Evolutionary conservation across 2,888 invertebrate genomes (phyloP).

Genomic region (Diaperis boleti): DNA sequence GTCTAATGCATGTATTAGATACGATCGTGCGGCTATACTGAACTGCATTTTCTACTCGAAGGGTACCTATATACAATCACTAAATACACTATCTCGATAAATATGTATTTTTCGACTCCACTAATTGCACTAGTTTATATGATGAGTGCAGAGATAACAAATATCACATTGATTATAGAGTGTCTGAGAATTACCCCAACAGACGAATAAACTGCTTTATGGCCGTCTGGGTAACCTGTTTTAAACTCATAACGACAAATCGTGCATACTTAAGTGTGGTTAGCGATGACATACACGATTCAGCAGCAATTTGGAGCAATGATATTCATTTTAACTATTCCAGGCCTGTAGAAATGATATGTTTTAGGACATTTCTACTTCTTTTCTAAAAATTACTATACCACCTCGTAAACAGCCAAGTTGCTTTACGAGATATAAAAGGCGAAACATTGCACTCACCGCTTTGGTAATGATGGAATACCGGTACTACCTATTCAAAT

Average conservation of each 20-base stretch:
- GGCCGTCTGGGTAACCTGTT: conserved; percentile 33
- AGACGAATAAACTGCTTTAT: conserved; percentile 29
- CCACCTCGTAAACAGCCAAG: no score
- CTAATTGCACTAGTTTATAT: conserved; percentile 12
- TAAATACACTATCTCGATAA: not conserved
- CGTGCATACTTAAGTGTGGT: not conserved
- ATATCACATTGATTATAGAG: conserved; percentile 1
- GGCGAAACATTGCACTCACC: no score
- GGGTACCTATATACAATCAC: no score
- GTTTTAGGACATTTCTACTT: conserved; percentile 30
- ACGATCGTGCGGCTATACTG: not conserved
- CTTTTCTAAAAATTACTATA: no score
- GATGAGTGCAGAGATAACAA: not conserved
- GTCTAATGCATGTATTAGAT: not conserved
- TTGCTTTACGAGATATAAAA: no score
- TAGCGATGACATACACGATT: conserved; percentile 10
- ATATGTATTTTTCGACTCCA: no score
- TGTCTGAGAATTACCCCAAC: conserved; percentile 18
- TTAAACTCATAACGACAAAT: conserved; percentile 15
- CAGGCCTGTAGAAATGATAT: conserved; percentile 10
- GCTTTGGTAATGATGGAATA: no score
- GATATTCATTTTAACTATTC: no score
- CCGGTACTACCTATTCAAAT: no score
- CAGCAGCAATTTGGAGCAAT: conserved; percentile 1
- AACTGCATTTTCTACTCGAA: not conserved